Evolutionary conservation across 23 tunicate species (phyloP).

Genomic region (Ascidia mentula): DNA sequence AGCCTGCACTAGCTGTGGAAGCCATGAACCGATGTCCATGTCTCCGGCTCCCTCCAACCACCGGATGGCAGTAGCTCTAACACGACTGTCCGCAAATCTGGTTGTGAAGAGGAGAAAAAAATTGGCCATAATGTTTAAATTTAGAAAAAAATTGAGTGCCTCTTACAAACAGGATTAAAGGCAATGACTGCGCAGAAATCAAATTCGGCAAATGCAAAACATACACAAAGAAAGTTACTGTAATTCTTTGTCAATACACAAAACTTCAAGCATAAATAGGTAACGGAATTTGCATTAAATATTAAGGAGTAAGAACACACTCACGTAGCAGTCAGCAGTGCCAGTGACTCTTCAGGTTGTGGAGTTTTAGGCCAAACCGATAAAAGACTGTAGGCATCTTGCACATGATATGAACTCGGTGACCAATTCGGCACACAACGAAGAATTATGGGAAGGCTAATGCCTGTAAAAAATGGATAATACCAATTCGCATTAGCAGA

Average conservation of each 20-base stretch:
- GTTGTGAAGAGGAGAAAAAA: too few relatives aligned
- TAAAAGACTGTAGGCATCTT: conserved; percentile 47
- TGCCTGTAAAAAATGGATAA: conserved; percentile 17
- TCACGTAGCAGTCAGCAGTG: conserved; percentile 48
- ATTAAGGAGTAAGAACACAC: not conserved
- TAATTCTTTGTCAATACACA: too few relatives aligned
- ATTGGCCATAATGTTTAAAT: too few relatives aligned
- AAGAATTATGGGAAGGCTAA: conserved; percentile 49
- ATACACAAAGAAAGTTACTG: not conserved
- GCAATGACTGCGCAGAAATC: too few relatives aligned
- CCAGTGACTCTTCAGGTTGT: conserved; percentile 76
- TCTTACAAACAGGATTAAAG: too few relatives aligned
- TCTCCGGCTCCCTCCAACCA: conserved; percentile 82
- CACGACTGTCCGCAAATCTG: conserved; percentile 63
- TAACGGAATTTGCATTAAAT: too few relatives aligned
- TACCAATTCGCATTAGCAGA: not conserved
- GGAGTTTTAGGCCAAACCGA: conserved; percentile 40
- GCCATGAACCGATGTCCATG: conserved; percentile 62
- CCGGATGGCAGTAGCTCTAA: conserved; percentile 73
- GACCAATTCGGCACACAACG: conserved; percentile 77
- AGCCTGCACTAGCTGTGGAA: conserved; percentile 90
- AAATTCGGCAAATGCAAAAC: too few relatives aligned
- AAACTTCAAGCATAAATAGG: too few relatives aligned
- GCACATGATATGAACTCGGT: conserved; percentile 33
- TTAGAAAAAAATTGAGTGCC: too few relatives aligned